Conservation (phyloP, 2,888 invertebrate genomes). For the Drosophila robusta region DNA sequence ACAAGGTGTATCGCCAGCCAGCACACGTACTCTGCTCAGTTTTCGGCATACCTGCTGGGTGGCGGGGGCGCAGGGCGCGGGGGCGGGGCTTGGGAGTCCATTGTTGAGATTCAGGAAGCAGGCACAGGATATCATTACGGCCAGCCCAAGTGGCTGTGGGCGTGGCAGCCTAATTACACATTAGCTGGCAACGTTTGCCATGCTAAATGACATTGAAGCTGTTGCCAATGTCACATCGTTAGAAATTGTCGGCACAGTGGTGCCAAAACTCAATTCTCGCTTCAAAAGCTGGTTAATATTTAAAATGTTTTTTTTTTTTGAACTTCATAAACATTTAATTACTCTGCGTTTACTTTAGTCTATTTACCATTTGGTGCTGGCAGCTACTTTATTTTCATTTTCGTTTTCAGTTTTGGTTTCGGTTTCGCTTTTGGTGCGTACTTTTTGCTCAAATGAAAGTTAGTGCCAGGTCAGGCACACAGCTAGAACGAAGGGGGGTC, state of each 20-base stretch:
- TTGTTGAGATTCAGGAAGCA: constrained; percentile 41
- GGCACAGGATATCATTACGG: constrained; percentile 59
- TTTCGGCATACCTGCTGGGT: constrained; percentile 7
- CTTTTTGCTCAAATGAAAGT: constrained; percentile 19
- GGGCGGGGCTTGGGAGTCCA: constrained; percentile 10
- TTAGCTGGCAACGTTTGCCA: constrained; percentile 50
- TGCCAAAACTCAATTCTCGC: too few species aligned
- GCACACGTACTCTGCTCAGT: background rate
- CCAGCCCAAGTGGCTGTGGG: constrained; percentile 30
- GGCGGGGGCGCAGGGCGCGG: too few species aligned
- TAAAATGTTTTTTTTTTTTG: too few species aligned
- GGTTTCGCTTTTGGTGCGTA: background rate
- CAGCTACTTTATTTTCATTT: background rate
- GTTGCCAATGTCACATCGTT: constrained; percentile 43
- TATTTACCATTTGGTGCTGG: constrained; percentile 5
- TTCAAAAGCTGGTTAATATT: too few species aligned
- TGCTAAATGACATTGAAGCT: constrained; percentile 45
- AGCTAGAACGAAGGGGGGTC: too few species aligned
- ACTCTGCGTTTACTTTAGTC: background rate
- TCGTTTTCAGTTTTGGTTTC: constrained; percentile 16
- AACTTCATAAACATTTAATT: background rate
- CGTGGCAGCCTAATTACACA: constrained; percentile 60
- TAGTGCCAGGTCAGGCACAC: constrained; percentile 9
- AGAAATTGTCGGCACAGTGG: constrained; percentile 6
- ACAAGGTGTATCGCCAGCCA: background rate